Evolutionary conservation across 2,888 invertebrate genomes (phyloP).

Genomic region (Diabrotica balteata): DNA sequence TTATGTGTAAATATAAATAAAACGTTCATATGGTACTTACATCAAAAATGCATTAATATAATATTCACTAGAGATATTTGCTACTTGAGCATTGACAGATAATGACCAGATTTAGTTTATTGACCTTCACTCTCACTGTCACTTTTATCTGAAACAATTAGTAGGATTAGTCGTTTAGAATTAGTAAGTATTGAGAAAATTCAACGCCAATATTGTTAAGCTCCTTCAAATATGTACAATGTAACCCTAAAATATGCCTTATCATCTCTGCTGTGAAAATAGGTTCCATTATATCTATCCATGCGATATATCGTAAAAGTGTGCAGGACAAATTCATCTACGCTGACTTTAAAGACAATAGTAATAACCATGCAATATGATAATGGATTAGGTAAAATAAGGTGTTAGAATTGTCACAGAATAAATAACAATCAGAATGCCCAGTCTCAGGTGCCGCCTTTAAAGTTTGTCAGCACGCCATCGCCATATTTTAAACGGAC

Average conservation of each 20-base stretch:
- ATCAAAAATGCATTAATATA: slow-evolving; percentile 33
- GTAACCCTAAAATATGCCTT: too few relatives aligned
- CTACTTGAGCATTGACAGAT: slow-evolving; percentile 45
- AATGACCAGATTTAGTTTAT: slow-evolving; percentile 61
- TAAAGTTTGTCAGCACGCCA: too few relatives aligned
- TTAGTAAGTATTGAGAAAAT: not conserved
- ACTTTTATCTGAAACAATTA: slow-evolving; percentile 80
- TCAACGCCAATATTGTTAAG: not conserved
- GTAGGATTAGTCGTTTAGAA: slow-evolving; percentile 29
- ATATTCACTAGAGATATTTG: slow-evolving; percentile 47
- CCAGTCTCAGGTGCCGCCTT: too few relatives aligned
- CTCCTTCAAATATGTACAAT: not conserved
- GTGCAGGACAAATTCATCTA: too few relatives aligned
- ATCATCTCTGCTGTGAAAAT: not conserved
- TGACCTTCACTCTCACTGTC: slow-evolving; percentile 95
- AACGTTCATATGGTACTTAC: slow-evolving; percentile 34
- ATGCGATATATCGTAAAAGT: too few relatives aligned
- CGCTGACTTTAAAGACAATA: too few relatives aligned
- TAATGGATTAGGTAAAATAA: too few relatives aligned
- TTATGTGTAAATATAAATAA: slow-evolving; percentile 14
- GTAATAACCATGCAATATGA: too few relatives aligned
- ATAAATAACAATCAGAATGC: too few relatives aligned
- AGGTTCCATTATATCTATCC: too few relatives aligned
- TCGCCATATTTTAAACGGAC: too few relatives aligned
- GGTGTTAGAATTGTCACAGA: too few relatives aligned